A percentile compares a stretch with the other conserved stretches of the same genome.
Conservation (phyloP, 2,888 invertebrate genomes). For the Caradrina kadenii region DNA sequence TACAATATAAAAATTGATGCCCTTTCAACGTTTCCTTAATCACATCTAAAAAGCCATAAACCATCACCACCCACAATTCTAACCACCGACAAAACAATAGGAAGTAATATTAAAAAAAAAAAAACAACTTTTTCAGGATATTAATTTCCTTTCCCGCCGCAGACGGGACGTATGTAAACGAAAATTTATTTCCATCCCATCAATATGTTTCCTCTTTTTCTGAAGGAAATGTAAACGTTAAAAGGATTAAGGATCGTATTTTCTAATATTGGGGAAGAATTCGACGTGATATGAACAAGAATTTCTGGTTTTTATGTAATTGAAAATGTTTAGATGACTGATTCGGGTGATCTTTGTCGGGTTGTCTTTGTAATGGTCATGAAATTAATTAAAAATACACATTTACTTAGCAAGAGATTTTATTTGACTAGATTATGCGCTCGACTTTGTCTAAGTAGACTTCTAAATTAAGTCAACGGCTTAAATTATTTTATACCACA, state of each 20-base stretch:
- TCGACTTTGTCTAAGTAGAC: too few species aligned
- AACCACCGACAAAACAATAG: slow-evolving; percentile 6
- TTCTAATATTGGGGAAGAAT: slow-evolving; percentile 30
- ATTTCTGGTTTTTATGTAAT: slow-evolving; percentile 1
- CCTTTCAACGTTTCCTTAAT: too few species aligned
- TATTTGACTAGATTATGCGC: too few species aligned
- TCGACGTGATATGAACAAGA: not conserved
- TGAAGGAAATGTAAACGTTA: slow-evolving; percentile 62
- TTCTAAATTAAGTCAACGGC: too few species aligned
- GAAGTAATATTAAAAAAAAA: slow-evolving; percentile 24
- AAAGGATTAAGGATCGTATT: slow-evolving; percentile 56
- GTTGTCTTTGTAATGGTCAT: too few species aligned
- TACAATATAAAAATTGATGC: too few species aligned
- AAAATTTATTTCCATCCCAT: slow-evolving; percentile 75
- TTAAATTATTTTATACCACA: too few species aligned
- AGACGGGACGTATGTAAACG: slow-evolving; percentile 74
- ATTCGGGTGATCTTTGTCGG: not conserved
- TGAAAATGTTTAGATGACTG: not conserved
- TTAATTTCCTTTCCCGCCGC: slow-evolving; percentile 65
- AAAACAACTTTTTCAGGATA: slow-evolving; percentile 68
- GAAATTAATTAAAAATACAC: too few species aligned
- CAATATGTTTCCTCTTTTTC: slow-evolving; percentile 73
- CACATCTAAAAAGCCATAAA: too few species aligned
- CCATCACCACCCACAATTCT: not conserved
- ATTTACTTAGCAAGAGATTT: too few species aligned